Percentiles rank a stretch among this genome's conserved stretches.
Evolutionary conservation across 2,113 vertebrate genomes (phyloP).

Genomic region (Lagopus muta): DNA sequence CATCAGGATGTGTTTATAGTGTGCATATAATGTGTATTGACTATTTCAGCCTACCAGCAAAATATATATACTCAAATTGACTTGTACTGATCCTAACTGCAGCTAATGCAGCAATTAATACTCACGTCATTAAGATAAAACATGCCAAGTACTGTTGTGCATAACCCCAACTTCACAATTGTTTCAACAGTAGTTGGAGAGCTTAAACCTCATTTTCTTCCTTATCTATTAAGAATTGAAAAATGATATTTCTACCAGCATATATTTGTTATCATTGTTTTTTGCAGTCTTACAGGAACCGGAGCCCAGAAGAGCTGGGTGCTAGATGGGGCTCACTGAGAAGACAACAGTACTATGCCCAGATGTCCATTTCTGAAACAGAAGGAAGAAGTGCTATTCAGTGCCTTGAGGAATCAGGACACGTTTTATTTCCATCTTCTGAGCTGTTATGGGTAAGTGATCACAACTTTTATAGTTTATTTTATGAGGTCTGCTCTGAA

Average conservation of each 20-base stretch:
- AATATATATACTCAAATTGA: background rate
- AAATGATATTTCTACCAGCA: background rate
- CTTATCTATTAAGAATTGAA: background rate
- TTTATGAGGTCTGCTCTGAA: background rate
- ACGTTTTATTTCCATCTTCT: slow-evolving; percentile 23
- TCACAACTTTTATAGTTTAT: background rate
- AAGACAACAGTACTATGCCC: background rate
- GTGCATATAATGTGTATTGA: too few relatives aligned
- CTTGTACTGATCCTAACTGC: background rate
- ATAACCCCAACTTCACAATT: background rate
- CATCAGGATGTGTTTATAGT: fast-evolving
- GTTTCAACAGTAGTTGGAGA: background rate
- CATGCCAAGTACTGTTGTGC: background rate
- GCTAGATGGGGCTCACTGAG: background rate
- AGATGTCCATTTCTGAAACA: background rate
- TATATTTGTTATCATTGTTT: fast-evolving
- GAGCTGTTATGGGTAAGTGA: background rate
- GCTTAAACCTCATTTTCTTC: background rate
- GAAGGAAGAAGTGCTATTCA: background rate
- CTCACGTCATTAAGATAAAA: background rate
- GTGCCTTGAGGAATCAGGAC: background rate
- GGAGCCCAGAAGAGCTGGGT: background rate
- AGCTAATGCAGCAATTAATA: background rate
- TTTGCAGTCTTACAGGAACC: background rate
- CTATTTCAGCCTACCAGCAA: too few relatives aligned